Evolutionary conservation across 2,113 vertebrate species (phyloP).

Genomic region (Zeus faber): DNA sequence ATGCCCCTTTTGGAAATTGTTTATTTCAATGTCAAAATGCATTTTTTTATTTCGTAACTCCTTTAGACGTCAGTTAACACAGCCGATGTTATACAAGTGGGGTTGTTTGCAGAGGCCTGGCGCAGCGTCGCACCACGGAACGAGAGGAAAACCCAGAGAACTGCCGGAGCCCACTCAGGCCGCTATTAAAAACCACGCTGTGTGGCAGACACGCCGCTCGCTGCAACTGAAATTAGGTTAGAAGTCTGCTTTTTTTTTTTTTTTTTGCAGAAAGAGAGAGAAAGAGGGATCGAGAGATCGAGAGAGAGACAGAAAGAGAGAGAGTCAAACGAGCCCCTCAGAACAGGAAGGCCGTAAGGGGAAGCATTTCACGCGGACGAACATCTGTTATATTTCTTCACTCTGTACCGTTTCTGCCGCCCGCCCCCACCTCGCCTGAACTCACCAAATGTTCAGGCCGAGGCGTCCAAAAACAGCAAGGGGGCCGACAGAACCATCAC

Average conservation of each 20-base stretch:
- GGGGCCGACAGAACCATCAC: no score
- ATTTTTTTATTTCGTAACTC: no score
- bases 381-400: constrained; percentile 68
- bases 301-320: constrained; percentile 5
- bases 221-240: constrained; percentile 62
- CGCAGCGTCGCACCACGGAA: no score
- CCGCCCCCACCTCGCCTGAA: constrained; percentile 43
- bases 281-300: no score
- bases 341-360: constrained; percentile 59
- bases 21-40: no score
- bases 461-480: constrained; percentile 58
- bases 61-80: no score
- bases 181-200: background rate
- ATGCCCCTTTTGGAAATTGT: no score
- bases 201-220: constrained; percentile 3
- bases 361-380: constrained; percentile 62
- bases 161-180: no score
- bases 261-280: constrained; percentile 27
- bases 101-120: no score
- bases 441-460: constrained; percentile 60
- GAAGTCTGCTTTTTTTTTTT: constrained; percentile 56
- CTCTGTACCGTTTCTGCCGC: constrained; percentile 26
- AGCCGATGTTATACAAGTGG: no score
- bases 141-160: no score
- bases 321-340: constrained; percentile 57